Percentiles rank a stretch among this genome's conserved stretches.
These are phyloP conservation scores for Iphiclides podalirius DNA, from an alignment of 2,888 invertebrate species.

Conservation along the genomic window DNA sequence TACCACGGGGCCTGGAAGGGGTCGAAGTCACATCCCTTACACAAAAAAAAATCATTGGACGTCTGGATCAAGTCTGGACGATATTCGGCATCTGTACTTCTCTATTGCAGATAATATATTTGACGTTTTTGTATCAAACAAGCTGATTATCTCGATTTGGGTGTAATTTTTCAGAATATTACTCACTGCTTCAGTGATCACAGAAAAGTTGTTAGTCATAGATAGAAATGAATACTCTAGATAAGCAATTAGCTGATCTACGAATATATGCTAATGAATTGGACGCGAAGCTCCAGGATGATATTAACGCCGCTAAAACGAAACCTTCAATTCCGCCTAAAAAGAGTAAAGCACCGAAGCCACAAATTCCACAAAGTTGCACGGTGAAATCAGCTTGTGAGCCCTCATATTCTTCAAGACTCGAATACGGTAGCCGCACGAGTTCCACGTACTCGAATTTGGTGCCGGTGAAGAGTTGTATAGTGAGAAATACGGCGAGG, in stretches of 20 bases:
- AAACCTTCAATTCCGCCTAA: conserved; percentile 74
- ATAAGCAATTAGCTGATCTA: conserved; percentile 69
- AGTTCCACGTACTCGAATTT: conserved; percentile 74
- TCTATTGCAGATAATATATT: conserved; percentile 11
- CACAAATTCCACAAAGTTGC: conserved; percentile 88
- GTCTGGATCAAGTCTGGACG: no score
- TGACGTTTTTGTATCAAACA: conserved; percentile 16
- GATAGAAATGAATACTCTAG: conserved; percentile 63
- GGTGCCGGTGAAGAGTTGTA: conserved; percentile 75
- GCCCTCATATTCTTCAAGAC: conserved; percentile 88
- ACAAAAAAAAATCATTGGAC: no score
- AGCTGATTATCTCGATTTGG: conserved; percentile 7
- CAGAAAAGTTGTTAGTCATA: conserved; percentile 10
- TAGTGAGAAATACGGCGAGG: conserved; percentile 64
- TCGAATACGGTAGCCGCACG: conserved; percentile 76
- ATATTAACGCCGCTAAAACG: conserved; percentile 68
- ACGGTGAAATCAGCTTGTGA: conserved; percentile 86
- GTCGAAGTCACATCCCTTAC: no score
- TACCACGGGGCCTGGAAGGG: no score
- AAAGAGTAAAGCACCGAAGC: conserved; percentile 68
- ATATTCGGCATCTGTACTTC: no score
- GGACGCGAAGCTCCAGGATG: conserved; percentile 72
- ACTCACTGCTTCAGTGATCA: conserved; percentile 19
- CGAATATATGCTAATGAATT: conserved; percentile 73
- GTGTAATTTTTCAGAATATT: conserved; percentile 14